phyloP scores from a whole-genome alignment of 2,113 vertebrate species.

The Ceuthmochares aereus region DNA sequence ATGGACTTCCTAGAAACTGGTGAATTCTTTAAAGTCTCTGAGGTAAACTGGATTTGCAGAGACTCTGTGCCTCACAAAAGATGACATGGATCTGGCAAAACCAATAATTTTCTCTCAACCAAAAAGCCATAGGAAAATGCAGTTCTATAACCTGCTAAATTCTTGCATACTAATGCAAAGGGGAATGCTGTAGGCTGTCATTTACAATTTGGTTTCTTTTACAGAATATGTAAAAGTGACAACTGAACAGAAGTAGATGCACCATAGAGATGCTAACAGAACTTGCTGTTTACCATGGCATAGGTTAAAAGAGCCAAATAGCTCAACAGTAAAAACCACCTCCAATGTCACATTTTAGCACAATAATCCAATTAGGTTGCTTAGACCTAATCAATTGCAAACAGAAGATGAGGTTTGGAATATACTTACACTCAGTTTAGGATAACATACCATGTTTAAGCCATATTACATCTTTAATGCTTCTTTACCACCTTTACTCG shows the following conservation, averaged over 20 bases:
- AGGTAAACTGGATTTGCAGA: neutral
- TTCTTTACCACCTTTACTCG: neutral
- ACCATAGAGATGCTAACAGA: neutral
- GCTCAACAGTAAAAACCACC: neutral
- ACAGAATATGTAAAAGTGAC: neutral
- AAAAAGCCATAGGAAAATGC: neutral
- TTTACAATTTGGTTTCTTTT: neutral
- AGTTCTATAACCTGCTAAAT: neutral
- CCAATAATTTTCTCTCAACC: neutral
- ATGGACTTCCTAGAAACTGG: neutral
- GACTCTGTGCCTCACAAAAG: neutral
- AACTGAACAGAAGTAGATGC: neutral
- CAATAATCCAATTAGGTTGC: neutral
- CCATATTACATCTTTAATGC: neutral
- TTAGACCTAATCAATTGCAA: neutral
- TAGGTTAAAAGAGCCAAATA: neutral
- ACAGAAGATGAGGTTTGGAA: neutral
- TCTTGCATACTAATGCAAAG: neutral
- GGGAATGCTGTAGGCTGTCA: slow-evolving; percentile 4
- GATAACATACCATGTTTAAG: neutral
- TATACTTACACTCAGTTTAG: neutral
- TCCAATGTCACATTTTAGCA: neutral
- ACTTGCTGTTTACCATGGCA: neutral
- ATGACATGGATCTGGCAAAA: neutral
- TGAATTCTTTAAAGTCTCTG: neutral